Evolutionary conservation across 2,888 invertebrate genomes (phyloP).

Genomic region (Eudasyphora cyanicolor): DNA sequence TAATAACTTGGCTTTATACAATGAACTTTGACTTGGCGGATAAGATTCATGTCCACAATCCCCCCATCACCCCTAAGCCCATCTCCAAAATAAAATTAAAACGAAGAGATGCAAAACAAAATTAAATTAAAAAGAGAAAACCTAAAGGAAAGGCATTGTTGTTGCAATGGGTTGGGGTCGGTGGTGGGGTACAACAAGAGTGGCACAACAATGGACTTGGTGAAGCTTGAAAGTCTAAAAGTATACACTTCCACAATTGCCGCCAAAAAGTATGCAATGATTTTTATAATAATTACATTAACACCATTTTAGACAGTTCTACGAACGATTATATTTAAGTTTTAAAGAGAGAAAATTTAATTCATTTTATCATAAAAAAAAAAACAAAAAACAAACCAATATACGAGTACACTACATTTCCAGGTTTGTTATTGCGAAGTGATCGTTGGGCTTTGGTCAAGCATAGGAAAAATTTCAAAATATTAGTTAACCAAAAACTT

Average conservation of each 20-base stretch:
- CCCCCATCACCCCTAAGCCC: too few relatives aligned
- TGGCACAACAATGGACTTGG: not conserved
- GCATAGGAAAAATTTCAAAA: too few relatives aligned
- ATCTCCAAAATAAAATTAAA: not conserved
- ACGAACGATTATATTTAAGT: too few relatives aligned
- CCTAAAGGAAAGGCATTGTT: not conserved
- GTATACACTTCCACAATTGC: not conserved
- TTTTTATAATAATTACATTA: not conserved
- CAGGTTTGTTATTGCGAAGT: too few relatives aligned
- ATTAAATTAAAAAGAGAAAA: conserved; percentile 8
- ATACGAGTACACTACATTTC: too few relatives aligned
- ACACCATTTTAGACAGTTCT: too few relatives aligned
- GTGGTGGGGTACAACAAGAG: not conserved
- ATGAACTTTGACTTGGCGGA: conserved; percentile 3
- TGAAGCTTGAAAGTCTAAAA: not conserved
- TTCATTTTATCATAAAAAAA: too few relatives aligned
- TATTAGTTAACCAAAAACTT: too few relatives aligned
- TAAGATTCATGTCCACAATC: conserved; percentile 34
- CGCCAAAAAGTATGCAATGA: conserved; percentile 1
- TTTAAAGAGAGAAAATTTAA: too few relatives aligned
- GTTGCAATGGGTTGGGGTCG: not conserved
- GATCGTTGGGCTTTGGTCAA: too few relatives aligned
- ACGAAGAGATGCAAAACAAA: not conserved
- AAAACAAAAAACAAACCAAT: too few relatives aligned
- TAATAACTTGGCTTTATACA: conserved; percentile 9